Percentiles rank a stretch among this genome's conserved stretches.
Conservation (phyloP, 2,797 vertebrate genomes). For the Phrynocephalus vlangalii region DNA sequence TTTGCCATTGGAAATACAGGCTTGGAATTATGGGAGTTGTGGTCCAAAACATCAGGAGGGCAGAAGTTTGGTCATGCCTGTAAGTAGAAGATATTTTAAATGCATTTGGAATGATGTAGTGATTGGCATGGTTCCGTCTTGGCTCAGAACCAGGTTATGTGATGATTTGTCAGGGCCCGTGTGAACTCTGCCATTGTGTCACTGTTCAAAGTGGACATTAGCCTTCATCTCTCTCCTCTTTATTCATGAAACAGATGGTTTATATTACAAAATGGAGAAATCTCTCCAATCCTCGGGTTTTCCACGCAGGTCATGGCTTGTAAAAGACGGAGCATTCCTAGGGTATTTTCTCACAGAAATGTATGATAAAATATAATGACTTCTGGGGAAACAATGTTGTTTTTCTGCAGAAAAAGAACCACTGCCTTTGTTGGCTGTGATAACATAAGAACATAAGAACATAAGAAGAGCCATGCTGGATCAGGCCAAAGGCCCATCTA, state of each 20-base stretch:
- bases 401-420: neutral
- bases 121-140: neutral
- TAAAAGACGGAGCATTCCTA: neutral
- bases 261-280: neutral
- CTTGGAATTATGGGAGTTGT: no score
- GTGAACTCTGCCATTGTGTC: neutral
- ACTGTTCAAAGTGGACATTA: neutral
- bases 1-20: no score
- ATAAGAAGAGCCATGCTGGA: no score
- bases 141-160: neutral
- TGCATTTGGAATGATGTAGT: neutral
- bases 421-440: neutral
- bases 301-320: neutral
- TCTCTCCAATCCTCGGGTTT: neutral
- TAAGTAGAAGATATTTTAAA: neutral
- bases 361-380: neutral
- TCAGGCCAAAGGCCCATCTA: no score
- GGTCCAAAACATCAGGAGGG: no score
- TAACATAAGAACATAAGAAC: no score
- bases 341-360: neutral
- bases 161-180: neutral
- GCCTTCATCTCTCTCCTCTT: neutral
- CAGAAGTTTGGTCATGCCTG: no score
- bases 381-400: neutral
- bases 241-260: slow-evolving; percentile 3